phyloP scores from a whole-genome alignment of 2,797 vertebrate species.

The Typhlichthys eigenmanni region DNA sequence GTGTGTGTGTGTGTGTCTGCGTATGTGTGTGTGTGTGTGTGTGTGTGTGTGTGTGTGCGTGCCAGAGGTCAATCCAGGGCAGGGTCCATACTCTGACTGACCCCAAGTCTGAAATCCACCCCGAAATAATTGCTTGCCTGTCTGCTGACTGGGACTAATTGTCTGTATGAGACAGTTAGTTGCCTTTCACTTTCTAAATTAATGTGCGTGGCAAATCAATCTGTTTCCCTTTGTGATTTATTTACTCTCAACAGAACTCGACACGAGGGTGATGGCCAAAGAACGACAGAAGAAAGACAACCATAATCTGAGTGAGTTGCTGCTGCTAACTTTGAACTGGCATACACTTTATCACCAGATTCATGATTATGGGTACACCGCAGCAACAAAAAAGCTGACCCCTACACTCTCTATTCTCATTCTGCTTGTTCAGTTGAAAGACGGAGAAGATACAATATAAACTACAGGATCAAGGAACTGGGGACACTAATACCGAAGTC shows the following conservation, averaged over 20 bases:
- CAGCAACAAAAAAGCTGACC: neutral
- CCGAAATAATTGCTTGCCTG: constrained; percentile 49
- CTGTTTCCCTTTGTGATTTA: constrained; percentile 46
- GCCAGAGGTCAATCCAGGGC: constrained; percentile 6
- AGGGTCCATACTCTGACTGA: constrained; percentile 47
- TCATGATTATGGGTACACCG: constrained; percentile 9
- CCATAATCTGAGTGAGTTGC: constrained; percentile 94
- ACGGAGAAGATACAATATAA: constrained; percentile 97
- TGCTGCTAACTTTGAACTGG: constrained; percentile 14
- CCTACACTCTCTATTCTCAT: neutral
- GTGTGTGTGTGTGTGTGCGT: constrained; percentile 6
- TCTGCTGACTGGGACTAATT: constrained; percentile 48
- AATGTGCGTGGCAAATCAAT: constrained; percentile 57
- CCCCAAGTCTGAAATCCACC: constrained; percentile 40
- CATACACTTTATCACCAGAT: constrained; percentile 12
- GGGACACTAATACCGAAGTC: constrained; percentile 98
- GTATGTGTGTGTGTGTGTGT: constrained; percentile 11
- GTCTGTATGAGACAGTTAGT: constrained; percentile 34
- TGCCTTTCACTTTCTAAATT: constrained; percentile 55
- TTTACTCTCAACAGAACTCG: constrained; percentile 80
- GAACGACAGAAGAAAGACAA: constrained; percentile 99
- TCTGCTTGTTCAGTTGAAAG: constrained; percentile 86
- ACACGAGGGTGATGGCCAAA: constrained; percentile 91
- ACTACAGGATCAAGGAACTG: constrained; percentile 98
- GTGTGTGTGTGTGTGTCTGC: constrained; percentile 7